Conservation (phyloP, 2,113 vertebrate species). For the Strix uralensis region DNA sequence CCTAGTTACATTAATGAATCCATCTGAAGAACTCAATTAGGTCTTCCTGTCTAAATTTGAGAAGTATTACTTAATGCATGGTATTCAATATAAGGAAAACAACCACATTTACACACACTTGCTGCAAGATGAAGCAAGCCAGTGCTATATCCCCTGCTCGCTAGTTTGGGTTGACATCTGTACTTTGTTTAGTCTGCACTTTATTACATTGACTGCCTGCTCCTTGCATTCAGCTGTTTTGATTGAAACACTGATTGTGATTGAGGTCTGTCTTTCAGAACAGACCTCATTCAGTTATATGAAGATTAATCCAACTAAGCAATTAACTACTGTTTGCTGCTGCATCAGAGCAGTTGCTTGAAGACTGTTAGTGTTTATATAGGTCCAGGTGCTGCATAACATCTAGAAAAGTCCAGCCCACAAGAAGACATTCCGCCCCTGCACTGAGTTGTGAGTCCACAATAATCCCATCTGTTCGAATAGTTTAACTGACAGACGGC, state of each 20-base stretch:
- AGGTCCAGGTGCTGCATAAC: rapidly evolving
- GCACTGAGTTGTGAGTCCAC: background rate
- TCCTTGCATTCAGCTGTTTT: background rate
- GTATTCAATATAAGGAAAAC: background rate
- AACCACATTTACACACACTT: background rate
- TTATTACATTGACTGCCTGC: background rate
- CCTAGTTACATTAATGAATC: background rate
- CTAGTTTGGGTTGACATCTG: background rate
- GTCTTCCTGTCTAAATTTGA: constrained; percentile 41
- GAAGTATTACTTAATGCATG: background rate
- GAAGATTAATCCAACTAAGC: background rate
- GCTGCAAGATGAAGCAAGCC: background rate
- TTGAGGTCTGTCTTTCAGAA: background rate
- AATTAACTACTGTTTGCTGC: background rate
- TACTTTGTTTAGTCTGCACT: background rate
- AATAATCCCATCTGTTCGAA: background rate
- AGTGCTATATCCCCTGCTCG: background rate
- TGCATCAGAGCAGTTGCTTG: background rate
- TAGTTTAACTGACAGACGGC: background rate
- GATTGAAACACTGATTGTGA: background rate
- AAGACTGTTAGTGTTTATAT: background rate
- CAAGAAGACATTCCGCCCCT: background rate
- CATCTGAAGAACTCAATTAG: background rate
- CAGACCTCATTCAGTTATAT: background rate
- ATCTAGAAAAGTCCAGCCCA: background rate